Evolutionary conservation across 2,888 invertebrate species (phyloP), one percentile per base, ranked within the genome.

Genomic region (Nemotelus nigrinus): DNA sequence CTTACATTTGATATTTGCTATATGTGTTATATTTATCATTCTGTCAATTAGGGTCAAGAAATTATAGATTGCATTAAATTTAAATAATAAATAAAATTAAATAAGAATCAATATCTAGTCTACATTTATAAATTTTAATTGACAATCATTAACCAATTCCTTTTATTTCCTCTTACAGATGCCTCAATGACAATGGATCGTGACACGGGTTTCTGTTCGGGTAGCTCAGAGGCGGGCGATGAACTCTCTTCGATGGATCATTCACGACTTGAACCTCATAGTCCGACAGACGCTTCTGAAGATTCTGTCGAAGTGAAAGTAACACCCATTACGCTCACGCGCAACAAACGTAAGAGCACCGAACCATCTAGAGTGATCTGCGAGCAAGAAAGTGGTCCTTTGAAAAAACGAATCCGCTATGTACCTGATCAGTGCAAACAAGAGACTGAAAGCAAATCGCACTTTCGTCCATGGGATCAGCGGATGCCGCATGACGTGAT

Each of bases 151-250:
- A 25, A 25, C 25, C 25, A 25, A 53, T 53, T 53, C 53, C 43
- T 48, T 75, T 63, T 75, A 41, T 63, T 78, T 70, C 78, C 80
- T 44, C 65, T 85, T 85, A 77, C 80, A 87, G 87, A 85, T 83
- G 86, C 85, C 63, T 85, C 86, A 77, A 84, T 85, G 80, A 86
- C 86, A 68, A 85, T 85, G 71, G 87, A 87, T 82, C 85, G 87
- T 76, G 93, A 93, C 84, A 92, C 93, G 3, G 93, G 92, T 70
- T 93, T 93, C 85, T 93, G 92, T 80, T 93, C 93, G 0, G 93
- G 92, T 2, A 86, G 87, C 78, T 87, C 88, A 2, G 87, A 87
- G 78, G 85, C 84, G 76, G 93, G 91, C 0, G 93, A 93, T 81
- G 93, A 93, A 82, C 91, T 92, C 79, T 74, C 74, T 39, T 91